phyloP scores from a whole-genome alignment of 1,140 invertebrate genomes.

The Atta colombica region DNA sequence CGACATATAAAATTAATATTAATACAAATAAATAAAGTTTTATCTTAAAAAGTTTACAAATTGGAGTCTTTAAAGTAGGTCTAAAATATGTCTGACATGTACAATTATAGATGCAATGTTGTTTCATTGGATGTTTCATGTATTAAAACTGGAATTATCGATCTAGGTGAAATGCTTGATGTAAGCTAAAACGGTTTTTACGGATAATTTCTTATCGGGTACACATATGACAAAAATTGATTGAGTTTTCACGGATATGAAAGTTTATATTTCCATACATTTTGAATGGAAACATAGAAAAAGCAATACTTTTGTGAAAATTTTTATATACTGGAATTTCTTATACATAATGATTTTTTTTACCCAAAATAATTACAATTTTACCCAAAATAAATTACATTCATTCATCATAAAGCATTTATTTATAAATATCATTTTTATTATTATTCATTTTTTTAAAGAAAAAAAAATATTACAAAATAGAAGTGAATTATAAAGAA shows the following conservation, averaged over 20 bases:
- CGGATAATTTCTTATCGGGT: conserved; percentile 48
- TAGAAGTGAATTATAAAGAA: neutral
- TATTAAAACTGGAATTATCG: conserved; percentile 39
- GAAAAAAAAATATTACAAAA: neutral
- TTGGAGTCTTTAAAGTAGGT: neutral
- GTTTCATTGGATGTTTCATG: neutral
- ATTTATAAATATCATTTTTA: neutral
- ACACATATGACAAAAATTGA: conserved; percentile 50
- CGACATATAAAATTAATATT: neutral
- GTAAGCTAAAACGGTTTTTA: conserved; percentile 54
- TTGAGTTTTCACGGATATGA: conserved; percentile 16
- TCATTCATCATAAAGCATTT: neutral
- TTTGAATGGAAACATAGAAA: neutral
- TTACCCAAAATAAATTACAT: neutral
- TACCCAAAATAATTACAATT: neutral
- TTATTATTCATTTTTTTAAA: neutral
- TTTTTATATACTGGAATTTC: neutral
- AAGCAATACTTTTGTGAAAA: neutral
- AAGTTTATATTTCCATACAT: conserved; percentile 5
- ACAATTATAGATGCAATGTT: neutral
- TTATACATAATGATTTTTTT: neutral
- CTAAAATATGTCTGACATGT: neutral
- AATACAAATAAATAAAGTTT: neutral
- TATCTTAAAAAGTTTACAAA: neutral
- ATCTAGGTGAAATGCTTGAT: conserved; percentile 56